A percentile compares a stretch with the other conserved stretches of the same genome.
Evolutionary conservation across 2,888 invertebrate species (phyloP).

Genomic region (Teleiodes luculella): DNA sequence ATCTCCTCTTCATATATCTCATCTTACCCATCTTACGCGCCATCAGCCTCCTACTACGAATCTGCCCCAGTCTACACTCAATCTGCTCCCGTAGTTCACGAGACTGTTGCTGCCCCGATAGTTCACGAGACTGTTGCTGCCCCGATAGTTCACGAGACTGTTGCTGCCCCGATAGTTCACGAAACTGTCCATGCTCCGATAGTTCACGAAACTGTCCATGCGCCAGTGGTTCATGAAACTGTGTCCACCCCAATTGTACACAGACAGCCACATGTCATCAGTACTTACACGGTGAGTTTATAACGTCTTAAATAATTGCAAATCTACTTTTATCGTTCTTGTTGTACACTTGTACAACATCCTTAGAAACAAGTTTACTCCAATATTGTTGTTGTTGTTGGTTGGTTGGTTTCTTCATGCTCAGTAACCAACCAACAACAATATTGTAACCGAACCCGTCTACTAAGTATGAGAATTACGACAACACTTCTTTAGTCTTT

Average conservation of each 20-base stretch:
- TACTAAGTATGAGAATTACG: no score
- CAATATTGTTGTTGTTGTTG: not conserved
- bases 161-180: no score
- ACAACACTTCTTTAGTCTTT: no score
- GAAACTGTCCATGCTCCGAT: not conserved
- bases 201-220: not conserved
- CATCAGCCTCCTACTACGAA: not conserved
- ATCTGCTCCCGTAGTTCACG: not conserved
- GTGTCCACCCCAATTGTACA: not conserved
- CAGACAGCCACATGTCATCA: not conserved
- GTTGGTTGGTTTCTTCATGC: not conserved
- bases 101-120: not conserved
- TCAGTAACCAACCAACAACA: not conserved
- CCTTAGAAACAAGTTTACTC: no score
- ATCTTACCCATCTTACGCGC: not conserved
- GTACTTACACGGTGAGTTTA: not conserved
- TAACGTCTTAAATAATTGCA: not conserved
- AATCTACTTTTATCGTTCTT: no score
- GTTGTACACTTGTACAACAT: no score
- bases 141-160: no score
- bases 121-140: no score
- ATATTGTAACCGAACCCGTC: not conserved
- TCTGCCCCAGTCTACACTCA: not conserved
- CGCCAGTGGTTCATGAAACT: slow-evolving; percentile 2
- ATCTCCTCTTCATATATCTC: not conserved